Evolutionary conservation across 92 coral and sea anemone species (phyloP), one percentile per base, ranked within the genome.

Genomic region (Phenganax stokvisi): DNA sequence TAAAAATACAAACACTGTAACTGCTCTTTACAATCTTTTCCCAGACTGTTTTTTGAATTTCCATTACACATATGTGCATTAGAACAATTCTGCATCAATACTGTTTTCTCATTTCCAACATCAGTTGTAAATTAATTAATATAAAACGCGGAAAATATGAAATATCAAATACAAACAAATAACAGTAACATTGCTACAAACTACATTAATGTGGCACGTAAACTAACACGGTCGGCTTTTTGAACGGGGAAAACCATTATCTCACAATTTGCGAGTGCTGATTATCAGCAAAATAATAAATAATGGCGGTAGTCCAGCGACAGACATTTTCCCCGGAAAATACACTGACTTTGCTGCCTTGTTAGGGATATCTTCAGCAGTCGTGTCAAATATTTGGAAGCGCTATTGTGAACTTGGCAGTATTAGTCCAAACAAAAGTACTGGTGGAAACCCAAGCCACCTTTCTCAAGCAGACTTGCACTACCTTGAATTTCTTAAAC

Each of bases 401-500:
- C 72, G 70, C 37, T 75, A 52, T 69, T 81, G 86, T 61, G 17
- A 55, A 30, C 73, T 77, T 15, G 84, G 81, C 12, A 16, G 86
- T 44, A 61, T 81, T 54, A 74, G 77, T 61, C 88, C 84, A 10
- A 67, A 81, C 47, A 77, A 75, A 56, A 70, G 59, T 81, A 20
- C 72, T 63, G 80, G 83, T 74, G 88, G 90, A 47, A 85, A 76
- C 59, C 77, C 69, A 16, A 76, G 83, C 71, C 77, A 68, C 58
- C 77, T 88, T 16, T 80, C 83, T 31, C 63, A 44, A 12, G 90
- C 82, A 68, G 87, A 72, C 74, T 62, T 82, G 25, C 74, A 89
- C 66, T 80, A 81, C 20, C 74, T 88, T 29, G 91, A 88, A 74
- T 74, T 77, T 12, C 80, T 88, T 7, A 85, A 88, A 82, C 65